These are phyloP conservation scores for Dioctria rufipes DNA, from an alignment of 2,888 invertebrate species.

Conservation along the genomic window DNA sequence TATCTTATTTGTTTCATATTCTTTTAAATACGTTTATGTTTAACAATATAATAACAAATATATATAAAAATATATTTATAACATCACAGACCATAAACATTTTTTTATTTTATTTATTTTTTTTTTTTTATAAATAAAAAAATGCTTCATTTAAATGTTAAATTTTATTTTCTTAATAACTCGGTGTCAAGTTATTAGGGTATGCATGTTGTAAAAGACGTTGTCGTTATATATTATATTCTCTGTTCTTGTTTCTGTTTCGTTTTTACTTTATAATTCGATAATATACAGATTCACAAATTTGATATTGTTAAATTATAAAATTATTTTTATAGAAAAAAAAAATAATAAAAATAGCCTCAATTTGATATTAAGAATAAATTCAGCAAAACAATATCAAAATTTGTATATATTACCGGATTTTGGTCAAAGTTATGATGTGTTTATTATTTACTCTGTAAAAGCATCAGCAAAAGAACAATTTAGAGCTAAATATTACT, in stretches of 20 bases:
- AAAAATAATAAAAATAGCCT: slow-evolving; percentile 17
- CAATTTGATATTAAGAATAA: slow-evolving; percentile 28
- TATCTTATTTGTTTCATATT: slow-evolving; percentile 55
- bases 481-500: neutral
- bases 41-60: slow-evolving; percentile 65
- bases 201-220: slow-evolving; percentile 50
- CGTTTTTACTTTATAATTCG: neutral
- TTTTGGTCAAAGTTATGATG: slow-evolving; percentile 22
- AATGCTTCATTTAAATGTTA: slow-evolving; percentile 56
- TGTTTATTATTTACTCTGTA: slow-evolving; percentile 14
- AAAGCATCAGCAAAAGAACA: slow-evolving; percentile 36
- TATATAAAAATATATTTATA: slow-evolving; percentile 66
- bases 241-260: slow-evolving; percentile 18
- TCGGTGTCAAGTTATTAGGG: slow-evolving; percentile 41
- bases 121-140: slow-evolving; percentile 28
- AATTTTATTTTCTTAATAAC: slow-evolving; percentile 54
- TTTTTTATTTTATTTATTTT: slow-evolving; percentile 58
- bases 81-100: slow-evolving; percentile 65
- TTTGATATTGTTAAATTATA: slow-evolving; percentile 24
- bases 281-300: neutral
- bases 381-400: slow-evolving; percentile 30
- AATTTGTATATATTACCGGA: neutral
- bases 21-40: slow-evolving; percentile 59
- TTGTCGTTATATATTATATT: slow-evolving; percentile 34
- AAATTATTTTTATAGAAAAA: slow-evolving; percentile 19